Base-by-base conservation (phyloP, 2,888 invertebrate genomes). In the Ophion costatus region DNA sequence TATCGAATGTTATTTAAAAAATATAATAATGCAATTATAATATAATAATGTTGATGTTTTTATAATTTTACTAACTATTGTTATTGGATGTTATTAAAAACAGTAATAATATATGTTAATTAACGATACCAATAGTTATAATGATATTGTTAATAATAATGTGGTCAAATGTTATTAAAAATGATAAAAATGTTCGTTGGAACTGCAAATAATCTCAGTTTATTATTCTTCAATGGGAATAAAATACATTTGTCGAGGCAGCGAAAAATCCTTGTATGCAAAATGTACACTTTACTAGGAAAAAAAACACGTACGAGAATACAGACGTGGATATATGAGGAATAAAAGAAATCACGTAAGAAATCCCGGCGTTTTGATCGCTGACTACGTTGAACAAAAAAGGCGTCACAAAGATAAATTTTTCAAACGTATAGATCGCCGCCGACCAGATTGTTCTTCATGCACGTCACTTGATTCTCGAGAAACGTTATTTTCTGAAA, bases 401-500 rank as follows among this genome's bases (percentile, higher is more conserved):
- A 29, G 6, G 6, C 57, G 45, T 51, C 17, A 17, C 29, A n/a
- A 51, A 59, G 11, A 75, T 33, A 74, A 71, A 64, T 45, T 73
- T 70, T 56, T 83, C 78, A 85, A 38, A 84, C 81, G 71, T 77
- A 77, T 42, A 59, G 64, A 51, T 84, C 87, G 42, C 76, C 57
- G 11, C 79, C 74, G 45, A 63, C 80, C n/a, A 85, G 24, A 22
- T 66, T 84, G 71, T 84, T 83, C 83, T 87, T 88, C 78, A 87
- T 76, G 61, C 71, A 74, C 20, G 82, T 81, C 20, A 90, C 64
- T 84, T 90, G 87, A 75, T 86, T 85, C 80, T 90, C 90, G 57
- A 90, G 78, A 29, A 63, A 66, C 10, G 85, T 86, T 83, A 90
- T 90, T 82, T 87, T 90, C 90, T 90, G 77, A 56, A 89, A 88